Conservation (phyloP, 1,140 invertebrate species). For the Marisa cornuarietis region DNA sequence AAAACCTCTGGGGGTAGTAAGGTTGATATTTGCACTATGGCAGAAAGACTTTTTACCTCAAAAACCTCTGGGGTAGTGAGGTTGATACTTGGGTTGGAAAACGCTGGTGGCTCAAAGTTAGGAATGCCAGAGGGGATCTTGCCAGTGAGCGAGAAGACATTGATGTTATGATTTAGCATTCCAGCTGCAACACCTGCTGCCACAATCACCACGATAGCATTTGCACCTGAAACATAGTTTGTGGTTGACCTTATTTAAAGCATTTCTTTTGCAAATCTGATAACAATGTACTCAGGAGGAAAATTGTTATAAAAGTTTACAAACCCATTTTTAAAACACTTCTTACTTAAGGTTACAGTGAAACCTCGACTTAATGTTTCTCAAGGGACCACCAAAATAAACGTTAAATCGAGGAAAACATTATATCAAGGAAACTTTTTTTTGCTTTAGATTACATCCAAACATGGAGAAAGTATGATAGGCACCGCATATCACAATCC, state of each 20-base stretch:
- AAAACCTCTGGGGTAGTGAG: slow-evolving; percentile 40
- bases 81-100: slow-evolving; percentile 45
- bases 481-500: too few species aligned
- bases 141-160: slow-evolving; percentile 56
- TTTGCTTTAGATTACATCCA: too few species aligned
- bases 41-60: slow-evolving; percentile 37
- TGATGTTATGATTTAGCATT: slow-evolving; percentile 41
- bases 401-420: too few species aligned
- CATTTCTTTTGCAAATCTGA: not conserved
- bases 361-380: too few species aligned
- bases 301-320: not conserved
- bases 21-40: too few species aligned
- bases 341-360: too few species aligned
- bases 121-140: slow-evolving; percentile 60
- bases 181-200: slow-evolving; percentile 50
- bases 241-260: not conserved
- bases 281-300: not conserved
- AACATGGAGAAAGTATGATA: too few species aligned
- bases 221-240: slow-evolving; percentile 50
- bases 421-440: too few species aligned
- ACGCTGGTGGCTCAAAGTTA: slow-evolving; percentile 53
- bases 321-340: too few species aligned
- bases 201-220: slow-evolving; percentile 61
- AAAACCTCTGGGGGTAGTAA: too few species aligned
- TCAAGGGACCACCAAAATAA: too few species aligned